A percentile compares a stretch with the other conserved stretches of the same genome.
These are phyloP conservation scores for Eutolmus rufibarbis DNA, from an alignment of 2,888 invertebrate genomes.

Conservation along the genomic window DNA sequence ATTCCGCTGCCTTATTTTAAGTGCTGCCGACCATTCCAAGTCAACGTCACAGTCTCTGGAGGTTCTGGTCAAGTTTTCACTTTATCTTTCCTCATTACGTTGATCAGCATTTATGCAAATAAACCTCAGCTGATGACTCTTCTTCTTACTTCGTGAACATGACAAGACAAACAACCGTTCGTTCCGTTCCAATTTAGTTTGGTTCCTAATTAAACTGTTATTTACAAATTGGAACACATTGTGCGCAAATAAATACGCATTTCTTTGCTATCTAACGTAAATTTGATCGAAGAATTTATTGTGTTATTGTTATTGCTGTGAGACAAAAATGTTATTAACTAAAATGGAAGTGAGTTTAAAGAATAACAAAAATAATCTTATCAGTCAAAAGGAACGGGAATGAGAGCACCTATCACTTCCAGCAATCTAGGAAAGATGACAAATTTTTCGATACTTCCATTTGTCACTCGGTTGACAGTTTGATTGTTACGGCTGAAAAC, in stretches of 20 bases:
- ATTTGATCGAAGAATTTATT: neutral
- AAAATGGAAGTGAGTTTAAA: neutral
- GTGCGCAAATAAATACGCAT: neutral
- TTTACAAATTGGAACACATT: neutral
- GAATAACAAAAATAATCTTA: neutral
- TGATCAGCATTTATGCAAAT: neutral
- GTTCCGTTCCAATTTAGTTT: neutral
- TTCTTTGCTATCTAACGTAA: neutral
- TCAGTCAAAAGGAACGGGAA: neutral
- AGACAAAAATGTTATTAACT: neutral
- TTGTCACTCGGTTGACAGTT: neutral
- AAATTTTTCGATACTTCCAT: neutral
- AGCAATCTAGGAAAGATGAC: neutral
- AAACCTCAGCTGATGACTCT: neutral
- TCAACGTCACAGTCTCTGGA: neutral
- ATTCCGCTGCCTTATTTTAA: neutral
- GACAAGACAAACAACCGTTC: neutral
- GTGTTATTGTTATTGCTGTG: neutral
- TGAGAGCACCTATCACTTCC: neutral
- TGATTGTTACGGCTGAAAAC: neutral
- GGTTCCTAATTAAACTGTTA: neutral
- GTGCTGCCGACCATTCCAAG: neutral
- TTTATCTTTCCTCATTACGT: constrained; percentile 6
- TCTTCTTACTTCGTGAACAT: neutral
- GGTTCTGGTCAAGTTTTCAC: neutral